phyloP scores from a whole-genome alignment of 2,113 vertebrate genomes.

The Ornithorhynchus anatinus region DNA sequence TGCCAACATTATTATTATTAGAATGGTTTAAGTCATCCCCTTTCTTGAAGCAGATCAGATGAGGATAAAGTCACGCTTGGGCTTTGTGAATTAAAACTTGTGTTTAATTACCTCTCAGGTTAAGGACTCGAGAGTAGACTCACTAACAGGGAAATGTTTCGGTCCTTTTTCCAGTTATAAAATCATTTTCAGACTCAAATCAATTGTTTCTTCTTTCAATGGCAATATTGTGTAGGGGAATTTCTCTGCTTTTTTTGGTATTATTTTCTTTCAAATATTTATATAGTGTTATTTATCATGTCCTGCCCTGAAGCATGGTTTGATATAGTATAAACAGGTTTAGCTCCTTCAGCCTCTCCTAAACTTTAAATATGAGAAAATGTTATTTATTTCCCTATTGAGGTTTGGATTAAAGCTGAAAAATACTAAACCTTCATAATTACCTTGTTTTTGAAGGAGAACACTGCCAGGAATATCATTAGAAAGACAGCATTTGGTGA shows the following conservation, averaged over 20 bases:
- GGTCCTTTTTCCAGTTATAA: background rate
- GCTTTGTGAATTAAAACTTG: no score
- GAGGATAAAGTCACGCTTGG: no score
- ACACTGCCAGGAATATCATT: no score
- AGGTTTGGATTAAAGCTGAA: background rate
- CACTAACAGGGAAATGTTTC: background rate
- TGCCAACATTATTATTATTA: no score
- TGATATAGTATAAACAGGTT: conserved; percentile 6
- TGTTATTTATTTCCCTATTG: background rate
- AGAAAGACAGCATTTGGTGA: no score
- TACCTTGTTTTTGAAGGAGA: no score
- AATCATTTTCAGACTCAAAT: conserved; percentile 1
- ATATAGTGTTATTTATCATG: conserved; percentile 1
- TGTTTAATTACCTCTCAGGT: no score
- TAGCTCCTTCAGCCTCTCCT: background rate
- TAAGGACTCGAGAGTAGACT: no score
- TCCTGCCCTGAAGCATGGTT: background rate
- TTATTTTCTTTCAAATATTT: conserved; percentile 12
- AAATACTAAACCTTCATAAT: background rate
- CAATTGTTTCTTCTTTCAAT: background rate
- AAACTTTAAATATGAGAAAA: conserved; percentile 17
- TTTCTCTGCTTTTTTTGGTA: background rate
- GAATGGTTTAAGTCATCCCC: no score
- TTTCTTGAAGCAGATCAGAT: no score
- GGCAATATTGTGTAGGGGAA: background rate